These are phyloP conservation scores for Lucilia sericata DNA, from an alignment of 1,140 invertebrate genomes.

Conservation along the genomic window DNA sequence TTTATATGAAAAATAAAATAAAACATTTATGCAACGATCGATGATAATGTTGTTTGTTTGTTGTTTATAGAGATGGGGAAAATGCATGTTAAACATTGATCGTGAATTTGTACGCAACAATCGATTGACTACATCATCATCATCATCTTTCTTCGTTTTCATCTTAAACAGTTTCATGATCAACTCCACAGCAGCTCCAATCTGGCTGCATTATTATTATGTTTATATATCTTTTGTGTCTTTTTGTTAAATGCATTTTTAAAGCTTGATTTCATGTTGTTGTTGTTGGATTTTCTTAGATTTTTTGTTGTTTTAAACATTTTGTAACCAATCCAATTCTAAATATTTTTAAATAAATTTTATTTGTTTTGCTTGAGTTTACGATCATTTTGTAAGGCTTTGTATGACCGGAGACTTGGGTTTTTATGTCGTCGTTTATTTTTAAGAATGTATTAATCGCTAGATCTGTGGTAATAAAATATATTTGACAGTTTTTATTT, in stretches of 20 bases:
- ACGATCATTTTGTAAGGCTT: no score
- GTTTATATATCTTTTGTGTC: no score
- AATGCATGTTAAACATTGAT: slow-evolving; percentile 42
- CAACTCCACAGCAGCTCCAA: not conserved
- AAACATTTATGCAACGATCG: not conserved
- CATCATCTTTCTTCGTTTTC: not conserved
- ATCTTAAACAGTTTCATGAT: not conserved
- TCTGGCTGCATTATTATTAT: no score
- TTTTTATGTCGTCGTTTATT: not conserved
- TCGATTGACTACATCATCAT: slow-evolving; percentile 30
- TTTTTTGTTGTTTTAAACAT: not conserved
- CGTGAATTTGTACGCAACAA: slow-evolving; percentile 40
- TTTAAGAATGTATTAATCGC: not conserved
- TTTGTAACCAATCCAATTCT: not conserved
- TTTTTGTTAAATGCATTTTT: no score
- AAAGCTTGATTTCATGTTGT: not conserved
- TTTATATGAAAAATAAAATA: not conserved
- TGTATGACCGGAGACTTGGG: no score
- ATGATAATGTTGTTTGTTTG: slow-evolving; percentile 24
- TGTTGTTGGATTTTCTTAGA: not conserved
- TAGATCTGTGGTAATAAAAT: slow-evolving; percentile 4
- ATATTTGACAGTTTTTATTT: not conserved
- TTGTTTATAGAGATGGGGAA: slow-evolving; percentile 12
- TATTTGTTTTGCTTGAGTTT: no score
- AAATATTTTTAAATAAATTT: no score